A percentile compares a stretch with the other conserved stretches of the same genome.
These are phyloP conservation scores for Mionectes macconnelli DNA, from an alignment of 2,113 vertebrate species.

Conservation along the genomic window DNA sequence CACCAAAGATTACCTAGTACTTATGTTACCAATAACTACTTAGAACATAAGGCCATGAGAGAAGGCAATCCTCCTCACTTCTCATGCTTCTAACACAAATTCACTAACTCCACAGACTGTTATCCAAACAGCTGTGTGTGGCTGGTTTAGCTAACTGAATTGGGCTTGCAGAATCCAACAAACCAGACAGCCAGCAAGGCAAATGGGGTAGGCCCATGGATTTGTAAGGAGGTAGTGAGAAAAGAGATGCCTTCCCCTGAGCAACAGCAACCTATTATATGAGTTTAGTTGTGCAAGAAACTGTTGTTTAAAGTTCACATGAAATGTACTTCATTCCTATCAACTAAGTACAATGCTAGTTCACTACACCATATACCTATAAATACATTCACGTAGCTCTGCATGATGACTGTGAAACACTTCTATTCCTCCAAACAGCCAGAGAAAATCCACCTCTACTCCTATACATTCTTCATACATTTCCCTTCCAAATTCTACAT, in stretches of 20 bases:
- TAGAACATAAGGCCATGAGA: neutral
- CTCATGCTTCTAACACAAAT: neutral
- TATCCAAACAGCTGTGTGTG: neutral
- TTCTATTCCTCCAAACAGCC: neutral
- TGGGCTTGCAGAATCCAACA: neutral
- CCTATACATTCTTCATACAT: neutral
- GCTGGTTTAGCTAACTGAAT: neutral
- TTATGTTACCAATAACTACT: neutral
- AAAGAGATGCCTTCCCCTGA: neutral
- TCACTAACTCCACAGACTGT: neutral
- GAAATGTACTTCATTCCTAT: neutral
- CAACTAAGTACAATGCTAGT: neutral
- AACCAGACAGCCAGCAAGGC: neutral
- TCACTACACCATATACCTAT: neutral
- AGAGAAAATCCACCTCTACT: neutral
- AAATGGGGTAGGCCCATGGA: accelerated
- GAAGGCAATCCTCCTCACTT: neutral
- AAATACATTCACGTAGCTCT: neutral
- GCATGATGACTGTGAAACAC: neutral
- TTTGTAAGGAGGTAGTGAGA: neutral
- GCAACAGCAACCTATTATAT: neutral
- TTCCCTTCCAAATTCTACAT: neutral
- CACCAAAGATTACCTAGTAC: neutral
- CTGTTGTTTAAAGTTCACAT: neutral
- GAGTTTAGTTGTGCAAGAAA: neutral